Conservation (phyloP, 2,797 vertebrate genomes). For the Dendrocincla tyrannina region DNA sequence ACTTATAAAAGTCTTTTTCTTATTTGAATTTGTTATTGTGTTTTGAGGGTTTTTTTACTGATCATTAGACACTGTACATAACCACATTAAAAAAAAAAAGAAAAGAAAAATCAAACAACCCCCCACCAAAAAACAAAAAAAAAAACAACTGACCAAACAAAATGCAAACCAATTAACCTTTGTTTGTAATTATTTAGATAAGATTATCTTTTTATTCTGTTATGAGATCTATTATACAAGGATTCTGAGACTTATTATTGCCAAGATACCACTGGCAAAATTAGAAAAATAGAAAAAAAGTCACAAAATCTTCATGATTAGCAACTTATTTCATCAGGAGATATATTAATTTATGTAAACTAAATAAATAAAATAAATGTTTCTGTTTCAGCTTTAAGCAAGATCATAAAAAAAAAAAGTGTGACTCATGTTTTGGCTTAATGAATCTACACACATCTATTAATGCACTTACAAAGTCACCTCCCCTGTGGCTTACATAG, state of each 20-base stretch:
- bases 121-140: no score
- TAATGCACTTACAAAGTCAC: not conserved
- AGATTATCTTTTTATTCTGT: not conserved
- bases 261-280: not conserved
- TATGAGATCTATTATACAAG: not conserved
- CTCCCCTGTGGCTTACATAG: not conserved
- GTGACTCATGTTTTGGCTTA: not conserved
- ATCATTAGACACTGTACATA: fast-evolving
- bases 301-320: not conserved
- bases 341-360: not conserved
- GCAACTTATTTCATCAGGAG: not conserved
- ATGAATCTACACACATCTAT: not conserved
- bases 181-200: not conserved
- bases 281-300: not conserved
- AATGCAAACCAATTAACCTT: not conserved
- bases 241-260: not conserved
- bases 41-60: not conserved
- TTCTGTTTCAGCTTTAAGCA: not conserved
- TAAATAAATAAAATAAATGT: not conserved
- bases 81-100: not conserved
- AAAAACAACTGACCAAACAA: no score
- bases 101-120: no score
- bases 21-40: not conserved
- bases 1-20: not conserved
- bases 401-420: not conserved